phyloP scores from a whole-genome alignment of 2,888 invertebrate genomes.

The Drosophila mimetica region DNA sequence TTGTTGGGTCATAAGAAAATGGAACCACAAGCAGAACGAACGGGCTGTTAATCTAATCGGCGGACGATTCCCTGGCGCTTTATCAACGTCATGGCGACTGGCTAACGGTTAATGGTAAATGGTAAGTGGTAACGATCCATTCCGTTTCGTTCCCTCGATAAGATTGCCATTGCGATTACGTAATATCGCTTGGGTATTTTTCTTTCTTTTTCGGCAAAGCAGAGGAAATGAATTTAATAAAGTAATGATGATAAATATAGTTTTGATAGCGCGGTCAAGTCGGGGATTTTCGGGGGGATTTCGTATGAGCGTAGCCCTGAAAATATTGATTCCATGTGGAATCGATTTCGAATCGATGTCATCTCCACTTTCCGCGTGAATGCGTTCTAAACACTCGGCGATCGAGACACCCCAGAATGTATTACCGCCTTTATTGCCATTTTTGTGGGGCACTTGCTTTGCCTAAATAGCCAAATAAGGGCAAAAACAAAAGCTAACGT shows the following conservation, averaged over 20 bases:
- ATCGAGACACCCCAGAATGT: not conserved
- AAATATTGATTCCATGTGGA: slow-evolving; percentile 43
- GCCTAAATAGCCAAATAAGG: slow-evolving; percentile 12
- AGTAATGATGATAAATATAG: slow-evolving; percentile 40
- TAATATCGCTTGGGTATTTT: slow-evolving; percentile 4
- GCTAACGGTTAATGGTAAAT: slow-evolving; percentile 26
- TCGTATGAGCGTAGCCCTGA: slow-evolving; percentile 19
- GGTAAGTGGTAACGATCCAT: slow-evolving; percentile 28
- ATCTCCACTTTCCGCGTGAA: not conserved
- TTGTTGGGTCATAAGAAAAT: slow-evolving; percentile 9
- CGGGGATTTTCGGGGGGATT: slow-evolving; percentile 14
- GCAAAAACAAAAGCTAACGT: slow-evolving; percentile 11
- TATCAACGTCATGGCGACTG: slow-evolving; percentile 19
- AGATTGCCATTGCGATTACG: slow-evolving; percentile 34
- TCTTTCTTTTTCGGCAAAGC: not conserved
- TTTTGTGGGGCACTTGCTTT: not conserved
- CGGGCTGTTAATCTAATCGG: slow-evolving; percentile 30
- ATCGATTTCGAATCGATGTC: slow-evolving; percentile 3
- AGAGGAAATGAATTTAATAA: slow-evolving; percentile 39
- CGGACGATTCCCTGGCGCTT: slow-evolving; percentile 1
- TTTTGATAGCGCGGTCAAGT: slow-evolving; percentile 32
- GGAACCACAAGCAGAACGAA: slow-evolving; percentile 19
- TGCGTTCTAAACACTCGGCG: not conserved
- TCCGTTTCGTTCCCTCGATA: slow-evolving; percentile 25
- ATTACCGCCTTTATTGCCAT: not conserved